Percentiles rank a stretch among this genome's conserved stretches.
These are phyloP conservation scores for Sturnus vulgaris DNA, from an alignment of 2,113 vertebrate species.

Conservation along the genomic window DNA sequence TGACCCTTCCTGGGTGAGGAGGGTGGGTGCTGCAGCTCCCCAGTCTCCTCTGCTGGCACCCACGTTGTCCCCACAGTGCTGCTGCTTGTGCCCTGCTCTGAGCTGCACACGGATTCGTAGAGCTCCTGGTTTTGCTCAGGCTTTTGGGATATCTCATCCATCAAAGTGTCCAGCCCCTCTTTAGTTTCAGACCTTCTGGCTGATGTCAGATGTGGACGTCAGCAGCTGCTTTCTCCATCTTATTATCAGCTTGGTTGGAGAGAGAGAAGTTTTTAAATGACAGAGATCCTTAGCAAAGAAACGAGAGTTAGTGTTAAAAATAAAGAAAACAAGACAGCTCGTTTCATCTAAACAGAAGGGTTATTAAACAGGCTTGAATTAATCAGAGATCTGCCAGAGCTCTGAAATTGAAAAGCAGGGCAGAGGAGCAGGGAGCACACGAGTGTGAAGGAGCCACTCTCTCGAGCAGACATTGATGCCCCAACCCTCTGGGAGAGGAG, in stretches of 20 bases:
- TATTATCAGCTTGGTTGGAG: slow-evolving; percentile 60
- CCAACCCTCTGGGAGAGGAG: not conserved
- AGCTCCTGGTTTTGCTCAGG: not conserved
- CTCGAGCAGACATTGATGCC: not conserved
- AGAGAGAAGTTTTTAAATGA: slow-evolving; percentile 71
- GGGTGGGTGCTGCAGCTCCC: not conserved
- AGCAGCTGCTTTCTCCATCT: slow-evolving; percentile 67
- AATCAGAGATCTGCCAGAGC: slow-evolving; percentile 74
- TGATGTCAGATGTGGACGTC: slow-evolving; percentile 35
- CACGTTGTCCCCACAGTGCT: rapidly evolving
- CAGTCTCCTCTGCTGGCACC: rapidly evolving
- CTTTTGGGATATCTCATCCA: not conserved
- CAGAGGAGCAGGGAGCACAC: slow-evolving; percentile 8
- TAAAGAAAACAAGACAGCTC: slow-evolving; percentile 80
- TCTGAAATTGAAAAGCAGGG: slow-evolving; percentile 58
- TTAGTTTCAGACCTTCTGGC: slow-evolving; percentile 20
- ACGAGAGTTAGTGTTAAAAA: slow-evolving; percentile 74
- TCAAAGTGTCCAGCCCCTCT: not conserved
- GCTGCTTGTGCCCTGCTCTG: not conserved
- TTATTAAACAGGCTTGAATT: slow-evolving; percentile 80
- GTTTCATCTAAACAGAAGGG: slow-evolving; percentile 78
- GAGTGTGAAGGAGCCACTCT: not conserved
- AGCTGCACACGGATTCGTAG: rapidly evolving
- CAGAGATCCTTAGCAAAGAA: slow-evolving; percentile 75
- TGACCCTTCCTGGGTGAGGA: not conserved